phyloP scores from a whole-genome alignment of 2,797 vertebrate genomes.

The Danio kyathit region DNA sequence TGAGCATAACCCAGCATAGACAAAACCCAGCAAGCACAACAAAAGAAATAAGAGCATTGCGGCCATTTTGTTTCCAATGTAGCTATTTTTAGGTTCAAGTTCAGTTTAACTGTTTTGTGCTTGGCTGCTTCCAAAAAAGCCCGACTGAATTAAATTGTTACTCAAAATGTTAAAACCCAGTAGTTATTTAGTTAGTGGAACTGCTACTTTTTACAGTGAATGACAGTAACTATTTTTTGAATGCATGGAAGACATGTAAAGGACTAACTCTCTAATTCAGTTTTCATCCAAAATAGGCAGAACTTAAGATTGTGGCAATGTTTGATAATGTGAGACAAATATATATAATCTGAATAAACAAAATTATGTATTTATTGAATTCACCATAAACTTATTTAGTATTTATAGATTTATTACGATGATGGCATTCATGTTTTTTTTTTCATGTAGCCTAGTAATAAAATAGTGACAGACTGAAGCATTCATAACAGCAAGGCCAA shows the following conservation, averaged over 20 bases:
- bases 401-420: constrained; percentile 1
- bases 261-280: neutral
- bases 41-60: constrained; percentile 44
- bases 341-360: too few relatives aligned
- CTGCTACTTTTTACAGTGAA: neutral
- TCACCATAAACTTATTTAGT: neutral
- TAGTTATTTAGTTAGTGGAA: neutral
- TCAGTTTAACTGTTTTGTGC: neutral
- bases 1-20: constrained; percentile 65
- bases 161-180: neutral
- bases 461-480: neutral
- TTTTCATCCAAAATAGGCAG: too few relatives aligned
- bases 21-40: constrained; percentile 48
- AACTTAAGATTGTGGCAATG: too few relatives aligned
- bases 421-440: neutral
- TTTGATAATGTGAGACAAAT: too few relatives aligned
- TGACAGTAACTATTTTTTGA: neutral
- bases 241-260: neutral
- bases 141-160: neutral
- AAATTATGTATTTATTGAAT: neutral
- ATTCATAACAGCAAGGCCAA: neutral
- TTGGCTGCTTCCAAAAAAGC: neutral
- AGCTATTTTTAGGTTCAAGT: constrained; percentile 18
- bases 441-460: neutral
- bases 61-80: constrained; percentile 60